Conservation (phyloP, 2,113 vertebrate species). For the Lepisosteus oculatus region DNA sequence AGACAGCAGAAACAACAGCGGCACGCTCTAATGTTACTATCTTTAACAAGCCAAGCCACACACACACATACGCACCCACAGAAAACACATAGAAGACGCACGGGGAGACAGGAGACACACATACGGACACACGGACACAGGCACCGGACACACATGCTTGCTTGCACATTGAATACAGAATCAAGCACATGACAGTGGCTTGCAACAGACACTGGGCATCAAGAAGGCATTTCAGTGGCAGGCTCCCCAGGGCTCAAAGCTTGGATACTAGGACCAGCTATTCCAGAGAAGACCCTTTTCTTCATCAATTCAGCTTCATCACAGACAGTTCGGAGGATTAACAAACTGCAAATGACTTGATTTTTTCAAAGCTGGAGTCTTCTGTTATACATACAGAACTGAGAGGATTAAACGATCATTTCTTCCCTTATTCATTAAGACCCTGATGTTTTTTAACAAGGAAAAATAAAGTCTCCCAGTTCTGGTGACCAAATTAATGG, state of each 20-base stretch:
- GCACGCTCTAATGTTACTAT: constrained; percentile 17
- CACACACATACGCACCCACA: constrained; percentile 1
- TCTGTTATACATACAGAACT: not conserved
- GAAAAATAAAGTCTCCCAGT: not conserved
- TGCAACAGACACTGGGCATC: constrained; percentile 3
- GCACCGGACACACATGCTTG: constrained; percentile 7
- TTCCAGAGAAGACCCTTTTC: not conserved
- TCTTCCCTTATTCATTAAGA: not conserved
- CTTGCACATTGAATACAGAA: constrained; percentile 2
- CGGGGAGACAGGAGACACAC: constrained; percentile 38
- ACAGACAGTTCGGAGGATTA: constrained; percentile 11
- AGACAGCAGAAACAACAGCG: constrained; percentile 15
- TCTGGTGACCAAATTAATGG: not conserved
- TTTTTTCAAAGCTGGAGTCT: not conserved
- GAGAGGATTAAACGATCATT: constrained; percentile 18
- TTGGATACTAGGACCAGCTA: not conserved
- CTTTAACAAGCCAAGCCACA: constrained; percentile 16
- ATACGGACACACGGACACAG: constrained; percentile 18
- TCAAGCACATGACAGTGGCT: not conserved
- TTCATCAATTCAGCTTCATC: not conserved
- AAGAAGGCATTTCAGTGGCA: not conserved
- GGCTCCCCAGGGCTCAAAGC: not conserved
- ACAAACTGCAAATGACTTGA: not conserved
- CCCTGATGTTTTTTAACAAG: constrained; percentile 5
- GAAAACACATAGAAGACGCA: constrained; percentile 32